Percentiles rank a stretch among this genome's conserved stretches.
Evolutionary conservation across 2,888 invertebrate species (phyloP).

Genomic region (Harpalus rufipes): DNA sequence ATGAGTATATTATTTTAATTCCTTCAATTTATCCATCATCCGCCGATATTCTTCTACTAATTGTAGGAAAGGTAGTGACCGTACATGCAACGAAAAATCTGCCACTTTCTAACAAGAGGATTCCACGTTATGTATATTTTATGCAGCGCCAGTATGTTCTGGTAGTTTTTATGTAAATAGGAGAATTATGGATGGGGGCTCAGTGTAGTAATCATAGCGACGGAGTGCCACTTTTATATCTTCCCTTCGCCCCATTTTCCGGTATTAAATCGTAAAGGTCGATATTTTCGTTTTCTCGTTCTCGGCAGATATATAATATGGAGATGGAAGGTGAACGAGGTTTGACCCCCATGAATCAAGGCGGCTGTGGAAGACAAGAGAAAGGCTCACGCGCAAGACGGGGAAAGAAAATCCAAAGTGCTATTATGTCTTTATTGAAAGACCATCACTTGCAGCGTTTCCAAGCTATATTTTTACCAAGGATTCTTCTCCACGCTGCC

Average conservation of each 20-base stretch:
- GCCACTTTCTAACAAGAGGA: constrained; percentile 63
- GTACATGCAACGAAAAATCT: neutral
- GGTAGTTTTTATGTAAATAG: constrained; percentile 66
- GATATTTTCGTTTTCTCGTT: constrained; percentile 64
- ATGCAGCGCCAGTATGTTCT: constrained; percentile 60
- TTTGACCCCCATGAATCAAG: constrained; percentile 66
- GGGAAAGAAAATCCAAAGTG: constrained; percentile 66
- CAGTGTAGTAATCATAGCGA: constrained; percentile 64
- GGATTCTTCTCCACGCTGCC: constrained; percentile 38
- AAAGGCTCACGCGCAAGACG: constrained; percentile 50
- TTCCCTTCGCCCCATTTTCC: constrained; percentile 61
- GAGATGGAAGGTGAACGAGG: constrained; percentile 67
- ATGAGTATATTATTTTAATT: too few relatives aligned
- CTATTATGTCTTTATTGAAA: constrained; percentile 67
- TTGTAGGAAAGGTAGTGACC: too few relatives aligned
- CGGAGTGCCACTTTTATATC: constrained; percentile 64
- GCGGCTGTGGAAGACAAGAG: constrained; percentile 58
- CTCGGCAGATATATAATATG: constrained; percentile 64
- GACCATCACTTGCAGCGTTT: constrained; percentile 67
- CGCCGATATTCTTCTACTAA: too few relatives aligned
- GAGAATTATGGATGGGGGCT: constrained; percentile 64
- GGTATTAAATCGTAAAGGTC: constrained; percentile 66
- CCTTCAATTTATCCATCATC: too few relatives aligned
- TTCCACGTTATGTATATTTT: constrained; percentile 60
- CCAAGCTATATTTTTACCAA: constrained; percentile 61